These are phyloP conservation scores for Choloepus didactylus DNA, from an alignment of 2,797 vertebrate species.

Conservation along the genomic window DNA sequence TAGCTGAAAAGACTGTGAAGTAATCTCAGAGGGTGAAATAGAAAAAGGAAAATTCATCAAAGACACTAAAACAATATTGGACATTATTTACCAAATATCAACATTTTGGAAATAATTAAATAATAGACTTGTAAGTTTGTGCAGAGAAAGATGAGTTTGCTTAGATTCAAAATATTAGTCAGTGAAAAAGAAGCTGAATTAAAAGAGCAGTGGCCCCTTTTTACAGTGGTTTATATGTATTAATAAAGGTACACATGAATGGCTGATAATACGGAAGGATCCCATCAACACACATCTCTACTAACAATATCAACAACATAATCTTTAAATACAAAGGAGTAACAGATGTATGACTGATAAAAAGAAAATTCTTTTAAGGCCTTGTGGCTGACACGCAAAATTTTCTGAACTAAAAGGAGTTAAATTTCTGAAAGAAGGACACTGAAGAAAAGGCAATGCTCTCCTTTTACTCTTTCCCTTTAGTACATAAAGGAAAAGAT, in stretches of 20 bases:
- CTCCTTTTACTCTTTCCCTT: not conserved
- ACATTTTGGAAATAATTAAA: constrained; percentile 52
- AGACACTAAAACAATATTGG: constrained; percentile 44
- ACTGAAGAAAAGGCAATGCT: not conserved
- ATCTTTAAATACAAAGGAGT: constrained; percentile 50
- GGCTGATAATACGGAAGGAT: not conserved
- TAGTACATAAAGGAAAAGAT: not conserved
- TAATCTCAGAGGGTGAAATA: not conserved
- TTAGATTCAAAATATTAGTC: constrained; percentile 65
- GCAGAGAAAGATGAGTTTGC: constrained; percentile 50
- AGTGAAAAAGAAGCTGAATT: constrained; percentile 54
- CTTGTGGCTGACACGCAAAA: not conserved
- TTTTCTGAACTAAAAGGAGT: constrained; percentile 55
- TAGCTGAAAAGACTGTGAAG: constrained; percentile 18
- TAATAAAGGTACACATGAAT: constrained; percentile 14
- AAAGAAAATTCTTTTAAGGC: constrained; percentile 29
- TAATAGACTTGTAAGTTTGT: constrained; percentile 44
- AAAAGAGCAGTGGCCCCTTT: constrained; percentile 38
- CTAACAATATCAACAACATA: constrained; percentile 10
- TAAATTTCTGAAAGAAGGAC: not conserved
- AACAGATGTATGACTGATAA: not conserved
- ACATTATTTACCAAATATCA: constrained; percentile 60
- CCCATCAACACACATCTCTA: not conserved
- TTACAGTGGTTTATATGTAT: not conserved
- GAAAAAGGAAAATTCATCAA: constrained; percentile 35